Percentiles rank a stretch among this genome's conserved stretches.
These are phyloP conservation scores for Carassius gibelio DNA, from an alignment of 2,113 vertebrate species.

Conservation along the genomic window DNA sequence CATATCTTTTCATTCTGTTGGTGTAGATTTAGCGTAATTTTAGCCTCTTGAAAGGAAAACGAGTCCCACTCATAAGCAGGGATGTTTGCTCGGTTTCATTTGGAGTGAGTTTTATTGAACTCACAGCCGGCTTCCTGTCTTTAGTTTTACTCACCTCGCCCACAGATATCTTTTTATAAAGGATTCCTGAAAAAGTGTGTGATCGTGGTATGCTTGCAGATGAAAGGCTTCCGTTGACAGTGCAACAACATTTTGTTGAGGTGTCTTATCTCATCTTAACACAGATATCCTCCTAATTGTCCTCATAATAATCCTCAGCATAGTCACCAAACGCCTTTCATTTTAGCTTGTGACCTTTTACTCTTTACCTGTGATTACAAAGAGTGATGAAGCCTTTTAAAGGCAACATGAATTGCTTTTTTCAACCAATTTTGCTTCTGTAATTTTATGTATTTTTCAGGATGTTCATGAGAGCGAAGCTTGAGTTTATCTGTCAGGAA, in stretches of 20 bases:
- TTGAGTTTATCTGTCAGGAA: neutral
- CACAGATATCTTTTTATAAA: slow-evolving; percentile 17
- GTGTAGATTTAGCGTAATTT: slow-evolving; percentile 24
- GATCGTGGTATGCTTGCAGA: slow-evolving; percentile 6
- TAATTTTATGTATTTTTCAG: neutral
- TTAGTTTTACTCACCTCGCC: slow-evolving; percentile 26
- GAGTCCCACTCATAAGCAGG: neutral
- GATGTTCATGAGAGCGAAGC: neutral
- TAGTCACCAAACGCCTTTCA: neutral
- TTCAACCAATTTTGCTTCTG: neutral
- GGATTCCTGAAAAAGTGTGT: slow-evolving; percentile 17
- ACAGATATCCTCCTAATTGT: neutral
- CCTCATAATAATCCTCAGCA: neutral
- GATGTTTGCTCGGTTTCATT: slow-evolving; percentile 16
- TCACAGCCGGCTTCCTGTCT: slow-evolving; percentile 19
- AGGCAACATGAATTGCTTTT: neutral
- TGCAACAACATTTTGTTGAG: neutral
- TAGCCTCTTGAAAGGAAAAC: slow-evolving; percentile 10
- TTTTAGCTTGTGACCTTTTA: neutral
- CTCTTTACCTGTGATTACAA: neutral
- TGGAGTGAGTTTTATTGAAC: neutral
- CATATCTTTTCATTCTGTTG: neutral
- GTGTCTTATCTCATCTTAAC: slow-evolving; percentile 21
- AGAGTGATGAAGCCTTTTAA: neutral
- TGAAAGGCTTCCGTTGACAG: neutral